These are phyloP conservation scores for Mycalesis mineus DNA, from an alignment of 2,888 invertebrate species.

Conservation along the genomic window DNA sequence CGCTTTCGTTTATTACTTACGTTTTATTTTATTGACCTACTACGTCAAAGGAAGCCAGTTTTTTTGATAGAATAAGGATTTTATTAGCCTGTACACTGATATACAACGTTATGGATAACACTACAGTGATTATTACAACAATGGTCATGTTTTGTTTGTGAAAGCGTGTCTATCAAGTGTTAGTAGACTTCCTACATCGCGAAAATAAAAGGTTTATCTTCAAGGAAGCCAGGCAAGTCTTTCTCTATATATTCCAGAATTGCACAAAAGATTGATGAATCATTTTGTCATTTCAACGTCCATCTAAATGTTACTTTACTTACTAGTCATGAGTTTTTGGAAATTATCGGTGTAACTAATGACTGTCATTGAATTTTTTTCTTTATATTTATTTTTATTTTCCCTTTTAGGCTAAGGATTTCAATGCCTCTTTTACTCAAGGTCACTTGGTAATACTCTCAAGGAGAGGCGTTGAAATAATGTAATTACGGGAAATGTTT, in stretches of 20 bases:
- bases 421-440: constrained; percentile 42
- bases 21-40: constrained; percentile 2
- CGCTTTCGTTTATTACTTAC: constrained; percentile 32
- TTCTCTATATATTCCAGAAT: constrained; percentile 3
- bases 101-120: background rate
- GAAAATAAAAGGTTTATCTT: background rate
- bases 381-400: constrained; percentile 1
- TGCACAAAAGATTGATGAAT: constrained; percentile 22
- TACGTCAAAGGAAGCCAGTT: constrained; percentile 16
- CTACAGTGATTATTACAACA: background rate
- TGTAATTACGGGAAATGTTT: constrained; percentile 41
- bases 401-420: constrained; percentile 30
- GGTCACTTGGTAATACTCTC: constrained; percentile 31
- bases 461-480: constrained; percentile 47
- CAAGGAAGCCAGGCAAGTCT: background rate
- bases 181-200: background rate
- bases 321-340: constrained; percentile 27
- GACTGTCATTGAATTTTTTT: constrained; percentile 15
- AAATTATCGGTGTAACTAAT: constrained; percentile 18
- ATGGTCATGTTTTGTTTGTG: background rate
- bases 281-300: constrained; percentile 13
- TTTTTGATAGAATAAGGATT: constrained; percentile 12
- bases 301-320: constrained; percentile 20
- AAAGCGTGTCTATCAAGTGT: background rate
- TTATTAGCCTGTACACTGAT: background rate